Evolutionary conservation across 2,113 vertebrate species (phyloP).

Genomic region (Pangasianodon hypophthalmus): DNA sequence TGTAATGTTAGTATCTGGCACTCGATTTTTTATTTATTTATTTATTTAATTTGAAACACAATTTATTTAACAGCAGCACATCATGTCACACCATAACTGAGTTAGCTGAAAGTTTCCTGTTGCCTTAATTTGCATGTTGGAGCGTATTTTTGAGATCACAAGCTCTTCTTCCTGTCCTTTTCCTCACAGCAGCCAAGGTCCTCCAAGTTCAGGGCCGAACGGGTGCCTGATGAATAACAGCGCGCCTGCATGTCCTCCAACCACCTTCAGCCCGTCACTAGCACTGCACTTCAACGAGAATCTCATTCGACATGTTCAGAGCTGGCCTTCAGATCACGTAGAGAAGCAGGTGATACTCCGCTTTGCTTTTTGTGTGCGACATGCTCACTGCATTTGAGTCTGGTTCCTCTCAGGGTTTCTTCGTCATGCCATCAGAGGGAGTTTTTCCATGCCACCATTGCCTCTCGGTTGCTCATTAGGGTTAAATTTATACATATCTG

Average conservation of each 20-base stretch:
- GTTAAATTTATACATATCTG: neutral
- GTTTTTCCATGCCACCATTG: neutral
- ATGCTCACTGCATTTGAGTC: neutral
- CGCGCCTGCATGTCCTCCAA: slow-evolving; percentile 75
- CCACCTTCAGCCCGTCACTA: slow-evolving; percentile 89
- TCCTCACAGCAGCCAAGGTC: slow-evolving; percentile 84
- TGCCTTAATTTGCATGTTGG: neutral
- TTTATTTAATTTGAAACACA: neutral
- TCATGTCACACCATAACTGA: neutral
- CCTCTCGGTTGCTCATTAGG: neutral
- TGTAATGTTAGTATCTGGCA: neutral
- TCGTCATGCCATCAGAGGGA: neutral
- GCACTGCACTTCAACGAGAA: slow-evolving; percentile 95
- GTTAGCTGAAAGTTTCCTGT: neutral
- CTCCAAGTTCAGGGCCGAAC: slow-evolving; percentile 85
- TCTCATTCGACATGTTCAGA: slow-evolving; percentile 97
- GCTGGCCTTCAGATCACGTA: slow-evolving; percentile 96
- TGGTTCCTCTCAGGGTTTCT: neutral
- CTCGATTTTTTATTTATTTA: neutral
- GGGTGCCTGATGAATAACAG: slow-evolving; percentile 67
- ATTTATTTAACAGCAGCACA: neutral
- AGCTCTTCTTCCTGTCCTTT: neutral
- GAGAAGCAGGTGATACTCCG: slow-evolving; percentile 87
- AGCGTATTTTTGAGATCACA: neutral
- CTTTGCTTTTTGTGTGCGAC: neutral